Percentiles rank a stretch among this genome's conserved stretches.
These are phyloP conservation scores for Pseudobourletiella spinata DNA, from an alignment of 1,140 invertebrate genomes.

Conservation along the genomic window DNA sequence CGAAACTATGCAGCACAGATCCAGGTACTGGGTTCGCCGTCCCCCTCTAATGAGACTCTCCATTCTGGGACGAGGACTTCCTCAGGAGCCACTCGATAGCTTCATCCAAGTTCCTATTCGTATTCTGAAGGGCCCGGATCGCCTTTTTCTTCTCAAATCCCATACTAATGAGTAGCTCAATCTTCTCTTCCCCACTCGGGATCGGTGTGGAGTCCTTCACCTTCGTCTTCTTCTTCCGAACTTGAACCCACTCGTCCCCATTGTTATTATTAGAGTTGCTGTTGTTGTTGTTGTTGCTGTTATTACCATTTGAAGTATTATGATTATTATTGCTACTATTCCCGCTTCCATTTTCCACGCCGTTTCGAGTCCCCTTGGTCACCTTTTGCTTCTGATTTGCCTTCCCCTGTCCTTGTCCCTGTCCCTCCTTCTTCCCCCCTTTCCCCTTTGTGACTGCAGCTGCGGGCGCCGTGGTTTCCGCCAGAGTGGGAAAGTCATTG, in stretches of 20 bases:
- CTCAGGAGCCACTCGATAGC: conserved; percentile 19
- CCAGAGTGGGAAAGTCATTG: not conserved
- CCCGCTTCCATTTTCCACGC: too few relatives aligned
- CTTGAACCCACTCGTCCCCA: conserved; percentile 20
- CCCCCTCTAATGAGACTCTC: too few relatives aligned
- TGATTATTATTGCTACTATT: not conserved
- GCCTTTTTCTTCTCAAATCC: conserved; percentile 19
- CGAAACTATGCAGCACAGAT: too few relatives aligned
- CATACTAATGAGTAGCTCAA: conserved; percentile 14
- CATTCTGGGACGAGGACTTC: not conserved
- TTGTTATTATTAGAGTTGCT: not conserved
- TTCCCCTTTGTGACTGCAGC: not conserved
- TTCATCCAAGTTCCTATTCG: conserved; percentile 14
- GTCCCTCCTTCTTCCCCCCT: not conserved
- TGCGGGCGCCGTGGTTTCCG: not conserved
- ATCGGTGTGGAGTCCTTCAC: not conserved
- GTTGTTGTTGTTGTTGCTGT: not conserved
- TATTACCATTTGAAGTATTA: not conserved
- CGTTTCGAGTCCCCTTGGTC: too few relatives aligned
- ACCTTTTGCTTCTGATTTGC: not conserved
- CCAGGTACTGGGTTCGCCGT: too few relatives aligned
- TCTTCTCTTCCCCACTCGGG: conserved; percentile 13
- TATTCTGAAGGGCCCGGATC: conserved; percentile 15
- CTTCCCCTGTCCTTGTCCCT: not conserved
- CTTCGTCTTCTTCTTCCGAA: conserved; percentile 9